Evolutionary conservation across 2,888 invertebrate species (phyloP).

Genomic region (Torymus aiolomorphi): DNA sequence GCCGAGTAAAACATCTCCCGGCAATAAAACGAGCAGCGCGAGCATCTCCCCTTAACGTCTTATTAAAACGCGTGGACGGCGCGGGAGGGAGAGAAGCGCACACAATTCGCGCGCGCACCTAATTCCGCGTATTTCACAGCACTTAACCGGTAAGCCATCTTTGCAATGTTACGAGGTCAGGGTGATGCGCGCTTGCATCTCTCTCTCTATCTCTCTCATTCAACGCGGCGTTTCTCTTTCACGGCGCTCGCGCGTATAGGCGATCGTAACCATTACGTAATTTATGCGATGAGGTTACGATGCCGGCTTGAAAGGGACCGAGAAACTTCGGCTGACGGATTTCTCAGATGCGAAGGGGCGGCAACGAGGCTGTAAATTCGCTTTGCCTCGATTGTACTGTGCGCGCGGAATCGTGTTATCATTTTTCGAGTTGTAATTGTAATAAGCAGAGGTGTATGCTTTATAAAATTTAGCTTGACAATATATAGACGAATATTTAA

Average conservation of each 20-base stretch:
- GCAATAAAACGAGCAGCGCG: too few species aligned
- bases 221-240: not conserved
- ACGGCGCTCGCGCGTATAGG: not conserved
- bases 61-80: too few species aligned
- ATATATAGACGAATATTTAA: too few species aligned
- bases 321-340: conserved; percentile 31
- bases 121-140: conserved; percentile 3
- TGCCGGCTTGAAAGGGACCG: conserved; percentile 23
- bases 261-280: conserved; percentile 48
- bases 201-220: not conserved
- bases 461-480: too few species aligned
- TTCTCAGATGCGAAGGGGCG: conserved; percentile 1
- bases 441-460: too few species aligned
- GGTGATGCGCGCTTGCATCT: not conserved
- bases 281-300: conserved; percentile 41
- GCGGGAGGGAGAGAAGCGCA: too few species aligned
- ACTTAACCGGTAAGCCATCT: not conserved
- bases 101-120: not conserved
- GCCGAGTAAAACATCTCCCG: too few species aligned
- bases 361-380: conserved; percentile 26
- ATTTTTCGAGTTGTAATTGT: too few species aligned
- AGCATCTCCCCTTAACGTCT: too few species aligned
- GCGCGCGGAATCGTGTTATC: too few species aligned
- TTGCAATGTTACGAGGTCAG: conserved; percentile 13
- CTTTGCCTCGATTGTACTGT: not conserved